Percentiles rank a stretch among this genome's conserved stretches.
Conservation (phyloP, 2,888 invertebrate species). For the Philonicus albiceps region DNA sequence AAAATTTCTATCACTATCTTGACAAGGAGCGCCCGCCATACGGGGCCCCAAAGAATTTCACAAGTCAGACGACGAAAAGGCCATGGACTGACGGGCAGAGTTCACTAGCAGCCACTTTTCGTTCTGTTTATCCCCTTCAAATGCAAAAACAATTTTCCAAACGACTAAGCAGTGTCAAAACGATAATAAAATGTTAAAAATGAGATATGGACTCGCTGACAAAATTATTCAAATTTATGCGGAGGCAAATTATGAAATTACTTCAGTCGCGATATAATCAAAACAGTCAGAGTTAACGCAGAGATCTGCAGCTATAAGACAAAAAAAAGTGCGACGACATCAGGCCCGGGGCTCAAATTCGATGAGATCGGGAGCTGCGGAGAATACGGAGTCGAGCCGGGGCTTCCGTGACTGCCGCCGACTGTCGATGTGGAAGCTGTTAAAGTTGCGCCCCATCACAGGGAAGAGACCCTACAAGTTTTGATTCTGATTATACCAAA, state of each 20-base stretch:
- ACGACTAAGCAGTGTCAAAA: slow-evolving; percentile 49
- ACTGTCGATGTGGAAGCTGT: slow-evolving; percentile 36
- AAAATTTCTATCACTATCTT: background rate
- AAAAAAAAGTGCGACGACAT: slow-evolving; percentile 1
- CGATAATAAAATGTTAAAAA: slow-evolving; percentile 47
- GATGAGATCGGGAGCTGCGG: background rate
- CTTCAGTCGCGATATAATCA: slow-evolving; percentile 46
- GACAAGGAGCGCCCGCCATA: background rate
- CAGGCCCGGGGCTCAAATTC: background rate
- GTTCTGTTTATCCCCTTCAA: slow-evolving; percentile 28
- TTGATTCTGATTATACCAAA: slow-evolving; percentile 22
- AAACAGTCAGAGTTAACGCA: slow-evolving; percentile 46
- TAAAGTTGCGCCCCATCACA: background rate
- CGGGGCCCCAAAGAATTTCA: background rate
- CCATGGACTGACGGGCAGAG: background rate
- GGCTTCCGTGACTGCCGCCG: background rate
- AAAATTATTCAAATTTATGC: slow-evolving; percentile 48
- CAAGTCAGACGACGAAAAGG: background rate
- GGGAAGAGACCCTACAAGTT: background rate
- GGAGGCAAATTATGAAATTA: slow-evolving; percentile 47
- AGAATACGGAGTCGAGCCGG: background rate
- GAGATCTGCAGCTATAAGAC: slow-evolving; percentile 18
- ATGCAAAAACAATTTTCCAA: slow-evolving; percentile 49
- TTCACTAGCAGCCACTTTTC: slow-evolving; percentile 24
- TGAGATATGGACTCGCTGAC: slow-evolving; percentile 21